Base-by-base conservation (phyloP, 2,888 invertebrate genomes). In the Eupithecia vulgata region DNA sequence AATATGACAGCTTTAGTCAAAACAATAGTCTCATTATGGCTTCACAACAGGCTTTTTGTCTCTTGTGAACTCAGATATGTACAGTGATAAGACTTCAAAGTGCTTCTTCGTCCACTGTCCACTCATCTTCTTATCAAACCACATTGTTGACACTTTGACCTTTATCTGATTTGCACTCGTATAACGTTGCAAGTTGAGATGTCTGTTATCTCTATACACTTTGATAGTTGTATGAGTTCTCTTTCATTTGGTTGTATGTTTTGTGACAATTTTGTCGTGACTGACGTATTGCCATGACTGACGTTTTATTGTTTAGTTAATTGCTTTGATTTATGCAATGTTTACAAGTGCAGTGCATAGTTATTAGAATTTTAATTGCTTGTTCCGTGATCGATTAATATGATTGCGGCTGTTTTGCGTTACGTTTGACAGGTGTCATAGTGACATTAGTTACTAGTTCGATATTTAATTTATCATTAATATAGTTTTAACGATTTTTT, bases 111-210 rank as follows among this genome's bases (percentile, higher is more conserved):
- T 82, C 80, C 85, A 83, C 87, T 90, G 90, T 90, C 88, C 88
- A 88, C 87, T 85, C 81, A 85, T 84, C 81, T 88, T 68, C 57
- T 34, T 90, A 88, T 87, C 88, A 73, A 79, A 82, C 85, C 83
- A 80, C 81, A 81, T 84, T 83, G 77, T 79, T 88, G 89, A 91
- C 90, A 90, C 84, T 79, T 77, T 84, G 86, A 90, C 89, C 92
- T 90, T 82, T 90, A 88, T 88, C 89, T 90, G 91, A 92, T 92
- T 90, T 89, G 90, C 88, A 87, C 84, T 86, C 75, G 77, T 89
- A 89, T 90, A 86, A 74, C 62, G 74, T 64, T 30, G 79, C 90
- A 87, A 88, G 65, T 75, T 79, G 78, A 68, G 70, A 81, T 88
- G 88, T 71, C 87, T 81, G 48, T 75, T 68, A 40, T 17, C 17